Base-by-base conservation (phyloP, 2,797 vertebrate genomes). In the Fringilla coelebs region DNA sequence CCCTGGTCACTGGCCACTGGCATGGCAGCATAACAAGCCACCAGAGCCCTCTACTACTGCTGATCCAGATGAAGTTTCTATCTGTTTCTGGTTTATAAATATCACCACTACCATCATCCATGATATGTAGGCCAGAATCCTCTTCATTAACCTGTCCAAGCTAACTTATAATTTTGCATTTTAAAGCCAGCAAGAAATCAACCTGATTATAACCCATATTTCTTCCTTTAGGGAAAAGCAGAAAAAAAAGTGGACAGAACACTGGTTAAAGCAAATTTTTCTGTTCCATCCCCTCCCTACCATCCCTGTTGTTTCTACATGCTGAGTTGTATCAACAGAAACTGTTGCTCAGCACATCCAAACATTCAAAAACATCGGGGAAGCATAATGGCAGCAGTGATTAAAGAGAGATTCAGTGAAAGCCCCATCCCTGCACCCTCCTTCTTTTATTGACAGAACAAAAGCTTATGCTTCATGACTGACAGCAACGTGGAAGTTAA, bases 311-410 rank as follows among this genome's bases (percentile, higher is more conserved):
- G 58, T 93, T 96, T 78, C 79, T 87, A 80, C 66, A 18, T 1
- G 18, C 91, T 38, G 80, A 71, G 49, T 34, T 91, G 38, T 75
- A 85, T 72, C 87, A 95, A 85, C 85, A 93, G 43, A 78, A 71
- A 51, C 74, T 89, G 86, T 83, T 95, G 84, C 89, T 94, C 57
- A 81, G 89, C 85, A 80, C 68, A 73, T 75, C 40, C 84, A 88
- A 70, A 55, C 70, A 73, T 70, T 88, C 46, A 34, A 74, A 85
- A 96, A 84, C 1, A 13, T 88, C 86, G 87, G 75, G 85, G 58
- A 41, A 48, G 57, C 57, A 63, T 95, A 95, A 96, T 94, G 92
- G 68, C 91, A 96, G 79, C 63, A 63, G 55, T 80, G 75, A 95
- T 96, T 95, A 91, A 81, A 60, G 54, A 82, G 36, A 36, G 29